Evolutionary conservation across 2,113 vertebrate genomes (phyloP), one percentile per base, ranked within the genome.

Genomic region (Tenrec ecaudatus): DNA sequence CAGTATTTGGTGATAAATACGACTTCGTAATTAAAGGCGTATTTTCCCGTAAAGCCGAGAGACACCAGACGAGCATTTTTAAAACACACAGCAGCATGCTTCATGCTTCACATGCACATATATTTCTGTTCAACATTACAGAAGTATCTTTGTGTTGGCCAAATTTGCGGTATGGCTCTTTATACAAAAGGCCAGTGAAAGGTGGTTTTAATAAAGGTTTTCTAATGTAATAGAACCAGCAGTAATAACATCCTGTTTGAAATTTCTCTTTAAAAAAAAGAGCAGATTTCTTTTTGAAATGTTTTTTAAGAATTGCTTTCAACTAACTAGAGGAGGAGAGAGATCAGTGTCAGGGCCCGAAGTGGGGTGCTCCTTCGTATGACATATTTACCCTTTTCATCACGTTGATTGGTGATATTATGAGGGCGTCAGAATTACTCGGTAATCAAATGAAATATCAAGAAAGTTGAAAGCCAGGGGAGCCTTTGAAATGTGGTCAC

Each of bases 151-250:
- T 25, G 38, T 9, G 20, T 62, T 75, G 91, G 95, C 91, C 95
- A 88, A 86, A 47, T 82, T 86, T 47, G 31, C 73, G 78, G 2
- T n/a, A 38, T 27, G 68, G 87, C 82, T 94, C 91, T 84, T 19
- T n/a, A 27, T 93, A 91, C 86, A 88, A 89, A 87, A 91, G 83
- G 75, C 89, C 68, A 58, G 68, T 62, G 88, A 84, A 96, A 96
- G 93, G 91, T 95, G 93, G 89, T 95, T 96, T 97, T 91, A 94
- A 95, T 94, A 94, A 92, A 94, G 85, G 83, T 89, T 84, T 87
- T 84, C 93, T 94, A 93, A 95, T 93, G 92, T 68, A 95, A 95
- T 75, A 95, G 90, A 96, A 85, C 78, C 57, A 14, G 75, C 82
- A 89, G 43, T 89, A 95, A 96, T 94, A 93, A 92, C 89, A 95